These are phyloP conservation scores for Thunnus albacares DNA, from an alignment of 2,797 vertebrate species.

Conservation along the genomic window DNA sequence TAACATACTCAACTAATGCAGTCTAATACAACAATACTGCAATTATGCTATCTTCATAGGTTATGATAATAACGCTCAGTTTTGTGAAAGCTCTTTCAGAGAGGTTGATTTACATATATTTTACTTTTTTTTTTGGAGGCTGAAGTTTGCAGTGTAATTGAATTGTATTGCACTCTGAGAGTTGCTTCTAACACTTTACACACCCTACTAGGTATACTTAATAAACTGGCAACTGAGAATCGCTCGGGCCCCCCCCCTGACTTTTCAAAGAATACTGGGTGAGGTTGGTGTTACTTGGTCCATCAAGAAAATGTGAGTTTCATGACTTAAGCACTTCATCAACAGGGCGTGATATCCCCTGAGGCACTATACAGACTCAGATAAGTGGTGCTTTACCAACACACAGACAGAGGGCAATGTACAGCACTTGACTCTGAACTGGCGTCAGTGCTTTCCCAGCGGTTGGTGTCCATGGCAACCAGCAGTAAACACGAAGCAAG, in stretches of 20 bases:
- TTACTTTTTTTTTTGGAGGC: too few relatives aligned
- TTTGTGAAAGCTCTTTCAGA: background rate
- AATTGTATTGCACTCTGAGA: background rate
- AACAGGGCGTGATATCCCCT: slow-evolving; percentile 45
- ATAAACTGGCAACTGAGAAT: too few relatives aligned
- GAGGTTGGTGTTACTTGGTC: slow-evolving; percentile 1
- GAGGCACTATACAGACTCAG: slow-evolving; percentile 39
- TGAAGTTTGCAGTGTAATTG: background rate
- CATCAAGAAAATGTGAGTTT: slow-evolving; percentile 12
- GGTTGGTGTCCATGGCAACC: slow-evolving; percentile 66
- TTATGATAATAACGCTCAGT: background rate
- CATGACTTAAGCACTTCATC: slow-evolving; percentile 12
- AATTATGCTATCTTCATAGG: background rate
- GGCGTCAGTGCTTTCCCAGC: slow-evolving; percentile 40
- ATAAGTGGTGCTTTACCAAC: slow-evolving; percentile 30
- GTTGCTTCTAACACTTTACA: background rate
- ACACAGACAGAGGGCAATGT: slow-evolving; percentile 59
- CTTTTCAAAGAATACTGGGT: background rate
- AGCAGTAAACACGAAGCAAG: slow-evolving; percentile 63
- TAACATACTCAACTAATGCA: background rate
- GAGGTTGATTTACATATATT: background rate
- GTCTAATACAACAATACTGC: background rate
- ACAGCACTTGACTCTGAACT: slow-evolving; percentile 11
- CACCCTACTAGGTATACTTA: too few relatives aligned
- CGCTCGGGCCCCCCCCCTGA: too few relatives aligned